phyloP scores from a whole-genome alignment of 2,888 invertebrate genomes.

The Parochlus steinenii region DNA sequence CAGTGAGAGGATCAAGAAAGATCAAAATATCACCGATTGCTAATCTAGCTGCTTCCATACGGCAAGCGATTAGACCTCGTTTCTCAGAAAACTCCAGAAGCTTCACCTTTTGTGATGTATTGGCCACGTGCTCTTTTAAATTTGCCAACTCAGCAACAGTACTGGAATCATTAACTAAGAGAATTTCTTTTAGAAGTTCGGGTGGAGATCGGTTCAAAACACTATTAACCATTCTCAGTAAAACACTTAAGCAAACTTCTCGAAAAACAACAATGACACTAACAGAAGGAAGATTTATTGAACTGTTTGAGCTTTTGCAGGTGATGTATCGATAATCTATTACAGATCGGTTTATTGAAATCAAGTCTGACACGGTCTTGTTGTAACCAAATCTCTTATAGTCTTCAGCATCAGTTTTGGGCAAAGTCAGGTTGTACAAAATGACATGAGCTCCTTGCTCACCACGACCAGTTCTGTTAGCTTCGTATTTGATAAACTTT shows the following conservation, averaged over 20 bases:
- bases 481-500: neutral
- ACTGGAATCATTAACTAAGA: slow-evolving; percentile 34
- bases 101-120: slow-evolving; percentile 46
- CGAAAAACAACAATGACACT: slow-evolving; percentile 6
- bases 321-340: slow-evolving; percentile 1
- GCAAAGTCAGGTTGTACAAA: neutral
- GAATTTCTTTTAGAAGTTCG: slow-evolving; percentile 22
- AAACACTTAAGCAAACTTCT: neutral
- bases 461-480: neutral
- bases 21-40: slow-evolving; percentile 73
- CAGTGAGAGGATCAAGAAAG: slow-evolving; percentile 88
- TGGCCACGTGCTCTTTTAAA: slow-evolving; percentile 17
- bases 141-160: slow-evolving; percentile 31
- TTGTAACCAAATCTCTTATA: slow-evolving; percentile 4
- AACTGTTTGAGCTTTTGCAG: slow-evolving; percentile 6
- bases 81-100: slow-evolving; percentile 62
- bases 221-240: slow-evolving; percentile 1
- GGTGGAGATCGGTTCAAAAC: slow-evolving; percentile 5
- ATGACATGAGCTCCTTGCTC: slow-evolving; percentile 2
- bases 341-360: slow-evolving; percentile 3
- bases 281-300: slow-evolving; percentile 1
- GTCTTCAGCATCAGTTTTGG: neutral
- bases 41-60: slow-evolving; percentile 70
- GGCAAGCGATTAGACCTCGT: slow-evolving; percentile 76
- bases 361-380: neutral